Percentiles rank a stretch among this genome's conserved stretches.
Evolutionary conservation across 2,888 invertebrate genomes (phyloP).

Genomic region (Drosophila pullipes): DNA sequence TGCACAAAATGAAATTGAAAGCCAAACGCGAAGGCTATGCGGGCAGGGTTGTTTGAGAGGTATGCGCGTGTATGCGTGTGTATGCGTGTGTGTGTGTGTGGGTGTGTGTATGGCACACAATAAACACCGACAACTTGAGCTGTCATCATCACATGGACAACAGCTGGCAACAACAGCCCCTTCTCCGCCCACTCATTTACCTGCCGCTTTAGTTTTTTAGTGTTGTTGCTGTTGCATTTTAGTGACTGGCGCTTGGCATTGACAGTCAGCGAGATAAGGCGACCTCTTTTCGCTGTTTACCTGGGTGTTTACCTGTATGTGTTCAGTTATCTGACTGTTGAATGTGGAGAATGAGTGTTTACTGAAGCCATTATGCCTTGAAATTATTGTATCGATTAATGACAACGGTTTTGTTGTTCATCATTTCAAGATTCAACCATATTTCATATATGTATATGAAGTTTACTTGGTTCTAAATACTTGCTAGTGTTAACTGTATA

Average conservation of each 20-base stretch:
- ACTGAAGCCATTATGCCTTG: background rate
- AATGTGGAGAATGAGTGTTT: background rate
- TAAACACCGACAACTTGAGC: slow-evolving; percentile 57
- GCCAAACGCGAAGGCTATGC: slow-evolving; percentile 33
- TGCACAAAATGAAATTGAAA: slow-evolving; percentile 77
- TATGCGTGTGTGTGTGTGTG: background rate
- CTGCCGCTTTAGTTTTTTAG: background rate
- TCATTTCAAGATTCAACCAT: background rate
- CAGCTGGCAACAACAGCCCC: slow-evolving; percentile 35
- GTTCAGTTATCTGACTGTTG: background rate
- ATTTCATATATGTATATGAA: background rate
- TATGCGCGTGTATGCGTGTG: background rate
- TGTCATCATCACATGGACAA: slow-evolving; percentile 62
- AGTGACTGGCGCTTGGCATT: slow-evolving; percentile 38
- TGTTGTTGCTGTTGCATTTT: slow-evolving; percentile 25
- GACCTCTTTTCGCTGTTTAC: slow-evolving; percentile 48
- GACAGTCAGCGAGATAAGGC: slow-evolving; percentile 54
- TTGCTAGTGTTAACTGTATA: background rate
- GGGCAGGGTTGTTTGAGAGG: background rate
- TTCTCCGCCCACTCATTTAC: background rate
- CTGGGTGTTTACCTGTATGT: background rate
- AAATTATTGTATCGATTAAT: background rate
- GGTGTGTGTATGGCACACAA: slow-evolving; percentile 1
- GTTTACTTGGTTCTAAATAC: no score
- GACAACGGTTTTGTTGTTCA: background rate